Base-by-base conservation (phyloP, 2,888 invertebrate species). In the Cyrtodaria siliqua region DNA sequence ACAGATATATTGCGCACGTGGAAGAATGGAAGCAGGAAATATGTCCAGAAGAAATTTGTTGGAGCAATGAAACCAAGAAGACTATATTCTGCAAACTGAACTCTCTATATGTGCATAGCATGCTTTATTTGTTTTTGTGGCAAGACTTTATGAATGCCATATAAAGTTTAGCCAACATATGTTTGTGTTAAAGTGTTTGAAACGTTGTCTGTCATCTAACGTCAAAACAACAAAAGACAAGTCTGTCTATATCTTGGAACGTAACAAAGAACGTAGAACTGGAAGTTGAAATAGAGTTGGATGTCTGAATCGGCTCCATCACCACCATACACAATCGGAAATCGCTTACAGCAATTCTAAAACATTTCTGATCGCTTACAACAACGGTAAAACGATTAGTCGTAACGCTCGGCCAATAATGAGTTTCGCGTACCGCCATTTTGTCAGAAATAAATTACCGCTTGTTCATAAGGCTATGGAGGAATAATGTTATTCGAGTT, bases 401-500 rank as follows among this genome's bases (percentile, higher is more conserved):
- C 40, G 56, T 52, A 63, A 52, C 53, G 70, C 62, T 49, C 61
- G 62, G 53, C 42, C 57, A 67, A 33, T 74, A 70, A 79, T 73
- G 73, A 66, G 62, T 49, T 66, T 61, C 27, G 47, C 79, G 60
- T 49, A 53, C 47, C 59, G 63, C 53, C 60, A 42, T 38, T 61
- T 59, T 79, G 79, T 66, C 79, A 74, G 79, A 70, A 67, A 79
- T 74, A 74, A 79, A 79, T 79, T 72, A 78, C 69, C 38, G 61
- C 69, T 72, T 64, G 69, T 69, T 80, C 69, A 44, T 61, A 42
- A 38, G 23, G 50, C 53, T 49, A 56, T 27, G 26, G 76, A 73
- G 77, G 68, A 73, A 80, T 77, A 80, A 73, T 73, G 76, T 77
- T 74, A 80, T 76, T 80, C 71, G 73, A 73, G 72, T 66, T 61